Base-by-base conservation (phyloP, 2,888 invertebrate genomes). In the Drosophila sordidula region DNA sequence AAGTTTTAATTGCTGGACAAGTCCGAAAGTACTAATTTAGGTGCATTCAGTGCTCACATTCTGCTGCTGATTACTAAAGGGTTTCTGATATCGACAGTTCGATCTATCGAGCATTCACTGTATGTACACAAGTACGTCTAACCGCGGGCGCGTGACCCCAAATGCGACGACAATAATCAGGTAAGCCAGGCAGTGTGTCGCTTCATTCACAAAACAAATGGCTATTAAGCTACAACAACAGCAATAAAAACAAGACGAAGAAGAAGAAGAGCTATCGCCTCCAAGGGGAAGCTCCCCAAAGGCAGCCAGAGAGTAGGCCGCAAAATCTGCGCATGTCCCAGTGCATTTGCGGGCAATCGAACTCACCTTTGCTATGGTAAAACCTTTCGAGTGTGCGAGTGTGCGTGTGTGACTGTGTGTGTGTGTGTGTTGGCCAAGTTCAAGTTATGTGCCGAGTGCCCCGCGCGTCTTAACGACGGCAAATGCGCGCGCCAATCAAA, bases 401-500 rank as follows among this genome's bases (percentile, higher is more conserved):
- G 18, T 42, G 14, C 45, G 18, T 50, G 18, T 26, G 1, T 57
- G 26, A 49, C 14, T 39, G 47, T 41, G 42, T 41, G 42, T 16
- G 51, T 45, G 12, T 44, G 51, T 42, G 29, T 58, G 75, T 47
- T 26, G 42, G 59, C 47, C 89, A 86, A 87, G 87, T 87, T 84
- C 87, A 72, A 75, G 63, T 77, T 79, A 70, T 70, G 70, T 66
- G 64, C 41, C 52, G 55, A 58, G 62, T 54, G 41, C 52, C 52
- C 51, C 45, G 47, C 57, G 68, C 77, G 68, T 58, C 42, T 39
- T 78, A 65, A 71, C 78, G 81, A 78, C 84, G 81, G 74, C 78
- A 74, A 73, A 70, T 69, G 66, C 65, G 88, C 78, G 89, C 89
- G 85, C 87, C 87, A 89, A 89, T 87, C 79, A 87, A 85, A 89